Conservation (phyloP, 2,113 vertebrate species). For the Parus major region DNA sequence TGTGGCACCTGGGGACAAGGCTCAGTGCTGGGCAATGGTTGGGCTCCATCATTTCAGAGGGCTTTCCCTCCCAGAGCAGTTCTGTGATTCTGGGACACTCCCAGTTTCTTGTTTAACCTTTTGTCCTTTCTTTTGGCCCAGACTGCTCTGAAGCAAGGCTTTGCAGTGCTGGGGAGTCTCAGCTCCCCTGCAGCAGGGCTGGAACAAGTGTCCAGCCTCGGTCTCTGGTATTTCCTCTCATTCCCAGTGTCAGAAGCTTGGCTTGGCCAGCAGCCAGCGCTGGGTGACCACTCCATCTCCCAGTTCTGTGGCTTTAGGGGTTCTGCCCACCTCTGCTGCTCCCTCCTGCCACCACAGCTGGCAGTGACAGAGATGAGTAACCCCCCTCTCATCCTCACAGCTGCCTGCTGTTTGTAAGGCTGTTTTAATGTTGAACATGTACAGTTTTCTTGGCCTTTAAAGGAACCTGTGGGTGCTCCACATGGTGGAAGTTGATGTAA, state of each 20-base stretch:
- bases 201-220: neutral
- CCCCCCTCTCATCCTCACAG: neutral
- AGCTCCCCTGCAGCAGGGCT: neutral
- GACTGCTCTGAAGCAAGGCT: neutral
- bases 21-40: neutral
- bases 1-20: neutral
- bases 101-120: neutral
- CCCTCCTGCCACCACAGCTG: neutral
- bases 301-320: neutral
- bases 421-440: neutral
- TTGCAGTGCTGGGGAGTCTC: neutral
- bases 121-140: neutral
- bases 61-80: neutral
- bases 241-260: neutral
- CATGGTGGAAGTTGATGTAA: neutral
- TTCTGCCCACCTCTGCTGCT: neutral
- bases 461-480: conserved; percentile 5
- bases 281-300: neutral
- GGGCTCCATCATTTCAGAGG: neutral
- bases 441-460: conserved; percentile 7
- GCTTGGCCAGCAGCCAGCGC: too few species aligned
- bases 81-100: neutral
- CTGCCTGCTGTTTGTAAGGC: neutral
- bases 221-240: neutral
- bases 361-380: conserved; percentile 13